A percentile compares a stretch with the other conserved stretches of the same genome.
Conservation (phyloP, 2,797 vertebrate genomes). For the Sardinella longiceps region DNA sequence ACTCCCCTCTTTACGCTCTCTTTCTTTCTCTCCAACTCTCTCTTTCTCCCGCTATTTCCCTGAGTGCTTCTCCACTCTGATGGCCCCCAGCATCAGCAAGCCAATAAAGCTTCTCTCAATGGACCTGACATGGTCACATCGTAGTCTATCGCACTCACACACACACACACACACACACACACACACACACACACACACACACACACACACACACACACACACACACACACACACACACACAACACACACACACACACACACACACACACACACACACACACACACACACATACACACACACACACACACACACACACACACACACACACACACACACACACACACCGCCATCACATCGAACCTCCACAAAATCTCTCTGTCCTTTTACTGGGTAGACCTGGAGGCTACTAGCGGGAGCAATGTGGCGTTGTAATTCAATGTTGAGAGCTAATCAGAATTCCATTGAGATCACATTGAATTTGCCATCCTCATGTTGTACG, state of each 20-base stretch:
- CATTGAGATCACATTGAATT: neutral
- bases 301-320: too few species aligned
- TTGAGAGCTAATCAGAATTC: neutral
- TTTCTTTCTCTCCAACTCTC: neutral
- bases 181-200: too few species aligned
- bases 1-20: neutral
- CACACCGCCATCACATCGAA: constrained; percentile 40
- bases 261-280: too few species aligned
- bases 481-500: neutral
- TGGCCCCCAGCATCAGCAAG: neutral
- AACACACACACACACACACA: too few species aligned
- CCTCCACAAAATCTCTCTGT: constrained; percentile 8
- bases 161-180: too few species aligned
- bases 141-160: too few species aligned
- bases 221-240: too few species aligned
- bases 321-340: too few species aligned
- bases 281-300: too few species aligned
- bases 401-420: neutral
- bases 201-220: too few species aligned
- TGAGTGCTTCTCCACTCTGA: neutral
- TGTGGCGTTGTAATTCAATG: neutral
- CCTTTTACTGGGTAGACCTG: constrained; percentile 34
- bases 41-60: neutral
- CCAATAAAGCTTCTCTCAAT: constrained; percentile 34
- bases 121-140: constrained; percentile 33